Evolutionary conservation across 2,797 vertebrate species (phyloP), one percentile per base, ranked within the genome.

Genomic region (Alcedo atthis): DNA sequence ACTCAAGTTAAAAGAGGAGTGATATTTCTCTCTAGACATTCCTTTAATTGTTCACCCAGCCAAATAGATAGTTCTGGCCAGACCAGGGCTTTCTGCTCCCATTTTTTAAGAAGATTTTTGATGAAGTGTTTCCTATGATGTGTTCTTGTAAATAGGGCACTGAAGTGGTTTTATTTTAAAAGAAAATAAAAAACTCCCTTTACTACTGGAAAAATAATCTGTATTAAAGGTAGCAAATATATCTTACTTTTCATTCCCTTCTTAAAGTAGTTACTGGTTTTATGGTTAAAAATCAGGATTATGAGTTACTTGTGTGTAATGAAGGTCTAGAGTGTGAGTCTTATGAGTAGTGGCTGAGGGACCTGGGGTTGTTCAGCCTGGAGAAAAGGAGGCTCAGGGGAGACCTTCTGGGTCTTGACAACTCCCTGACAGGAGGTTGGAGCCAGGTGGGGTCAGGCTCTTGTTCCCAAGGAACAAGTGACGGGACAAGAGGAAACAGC

Each of bases 1-100:
- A 70, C 90, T 94, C 59, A 54, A 79, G 79, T 94, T 95, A 90
- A 87, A 89, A 90, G 67, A 90, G 73, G 66, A 91, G 73, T 78
- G 71, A 67, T 96, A 81, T 87, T 94, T 95, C 63, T 96, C 76
- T 92, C 73, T 85, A 90, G 81, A 87, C 69, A 48, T 94, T 40
- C 48, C 22, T 78, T 66, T 89, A 89, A 89, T 93, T 94, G 81
- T 73, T 94, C 32, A 92, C 78, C 63, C 76, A 90, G 37, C 71
- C 88, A 85, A 92, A 78, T 0, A 93, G 79, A 66, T 48, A 63
- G 28, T 73, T 28, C 33, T 48, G 59, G 76, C 59, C 80, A 82
- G 73, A 75, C 25, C 42, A n/a, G 42, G 59, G 32, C 48, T 82
- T 90, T 87, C n/a, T 0, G 0, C 57, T 83, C 0, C 0, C 30